Conservation (phyloP, 2,113 vertebrate genomes). For the Nannospalax galili region DNA sequence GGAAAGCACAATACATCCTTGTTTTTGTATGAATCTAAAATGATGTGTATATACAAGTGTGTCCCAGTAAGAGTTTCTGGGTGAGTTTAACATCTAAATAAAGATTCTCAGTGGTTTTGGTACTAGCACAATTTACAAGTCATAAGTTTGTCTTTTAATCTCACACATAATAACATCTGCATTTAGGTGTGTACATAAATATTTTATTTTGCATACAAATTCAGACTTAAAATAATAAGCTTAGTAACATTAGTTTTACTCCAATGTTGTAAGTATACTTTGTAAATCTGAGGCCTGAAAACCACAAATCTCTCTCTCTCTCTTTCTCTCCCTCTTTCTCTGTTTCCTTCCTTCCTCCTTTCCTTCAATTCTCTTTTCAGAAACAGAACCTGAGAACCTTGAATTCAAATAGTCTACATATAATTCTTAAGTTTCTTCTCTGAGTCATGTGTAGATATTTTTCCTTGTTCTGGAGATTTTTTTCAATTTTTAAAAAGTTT, state of each 20-base stretch:
- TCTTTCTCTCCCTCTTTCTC: background rate
- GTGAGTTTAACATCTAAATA: background rate
- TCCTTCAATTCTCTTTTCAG: background rate
- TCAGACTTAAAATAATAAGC: background rate
- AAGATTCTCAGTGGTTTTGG: background rate
- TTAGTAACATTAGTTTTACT: background rate
- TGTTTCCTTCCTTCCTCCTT: no score
- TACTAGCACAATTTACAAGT: background rate
- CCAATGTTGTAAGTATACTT: background rate
- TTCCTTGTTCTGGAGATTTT: background rate
- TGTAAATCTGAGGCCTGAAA: background rate
- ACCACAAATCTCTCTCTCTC: background rate
- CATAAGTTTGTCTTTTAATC: no score
- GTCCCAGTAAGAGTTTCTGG: background rate
- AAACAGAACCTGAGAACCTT: background rate
- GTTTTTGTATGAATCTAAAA: background rate
- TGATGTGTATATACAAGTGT: background rate
- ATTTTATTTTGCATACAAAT: background rate
- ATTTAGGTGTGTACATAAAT: no score
- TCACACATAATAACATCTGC: no score
- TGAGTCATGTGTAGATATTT: background rate
- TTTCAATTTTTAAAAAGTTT: background rate
- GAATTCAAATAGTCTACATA: background rate
- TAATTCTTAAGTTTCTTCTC: background rate
- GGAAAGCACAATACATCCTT: background rate